Conservation (phyloP, 2,113 vertebrate genomes). For the Balaeniceps rex region DNA sequence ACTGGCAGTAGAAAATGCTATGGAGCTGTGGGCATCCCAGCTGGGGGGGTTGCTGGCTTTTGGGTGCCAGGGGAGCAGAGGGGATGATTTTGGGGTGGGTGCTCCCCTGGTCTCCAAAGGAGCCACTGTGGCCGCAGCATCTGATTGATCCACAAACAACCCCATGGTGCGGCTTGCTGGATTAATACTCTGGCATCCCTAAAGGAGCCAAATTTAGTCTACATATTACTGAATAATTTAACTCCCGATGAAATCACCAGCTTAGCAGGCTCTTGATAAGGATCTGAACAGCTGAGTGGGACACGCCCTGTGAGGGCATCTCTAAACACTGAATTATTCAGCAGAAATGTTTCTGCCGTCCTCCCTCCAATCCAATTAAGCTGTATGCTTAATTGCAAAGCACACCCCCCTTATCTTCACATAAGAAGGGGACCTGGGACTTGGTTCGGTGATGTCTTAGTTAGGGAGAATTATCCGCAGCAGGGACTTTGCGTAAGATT, state of each 20-base stretch:
- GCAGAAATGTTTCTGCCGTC: not conserved
- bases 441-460: not conserved
- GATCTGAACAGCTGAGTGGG: not conserved
- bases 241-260: not conserved
- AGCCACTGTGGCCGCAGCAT: fast-evolving
- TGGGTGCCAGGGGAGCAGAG: not conserved
- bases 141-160: not conserved
- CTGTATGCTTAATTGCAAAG: not conserved
- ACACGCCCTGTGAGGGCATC: fast-evolving
- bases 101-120: not conserved
- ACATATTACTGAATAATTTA: not conserved
- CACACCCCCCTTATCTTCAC: not conserved
- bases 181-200: not conserved
- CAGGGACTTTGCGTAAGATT: not conserved
- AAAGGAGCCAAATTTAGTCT: not conserved
- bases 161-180: not conserved
- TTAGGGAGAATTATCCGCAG: not conserved
- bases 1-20: not conserved
- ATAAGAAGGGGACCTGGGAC: not conserved
- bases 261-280: not conserved
- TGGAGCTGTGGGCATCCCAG: not conserved
- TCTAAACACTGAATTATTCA: not conserved
- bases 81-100: not conserved
- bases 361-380: not conserved
- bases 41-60: not conserved